A percentile compares a stretch with the other conserved stretches of the same genome.
Evolutionary conservation across 2,113 vertebrate genomes (phyloP).

Genomic region (Stigmatopora nigra): DNA sequence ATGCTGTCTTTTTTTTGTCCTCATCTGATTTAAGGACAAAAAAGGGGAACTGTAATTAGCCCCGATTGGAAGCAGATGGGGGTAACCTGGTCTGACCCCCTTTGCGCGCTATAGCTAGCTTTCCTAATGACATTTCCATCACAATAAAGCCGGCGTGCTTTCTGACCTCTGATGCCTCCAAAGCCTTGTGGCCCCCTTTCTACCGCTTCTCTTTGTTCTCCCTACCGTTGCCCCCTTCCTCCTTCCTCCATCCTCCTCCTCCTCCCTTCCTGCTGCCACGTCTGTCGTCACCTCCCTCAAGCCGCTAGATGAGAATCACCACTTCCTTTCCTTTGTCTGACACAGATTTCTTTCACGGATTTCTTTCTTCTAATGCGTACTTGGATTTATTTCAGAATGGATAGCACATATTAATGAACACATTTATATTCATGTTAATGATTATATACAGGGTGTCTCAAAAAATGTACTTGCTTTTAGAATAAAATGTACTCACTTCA

Average conservation of each 20-base stretch:
- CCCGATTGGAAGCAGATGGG: slow-evolving; percentile 74
- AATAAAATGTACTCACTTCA: too few species aligned
- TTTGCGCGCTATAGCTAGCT: slow-evolving; percentile 51
- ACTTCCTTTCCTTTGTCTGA: slow-evolving; percentile 40
- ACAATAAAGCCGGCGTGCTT: slow-evolving; percentile 76
- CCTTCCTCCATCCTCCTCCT: slow-evolving; percentile 37
- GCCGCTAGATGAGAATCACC: slow-evolving; percentile 31
- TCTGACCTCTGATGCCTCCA: slow-evolving; percentile 71
- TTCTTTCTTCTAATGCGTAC: too few species aligned
- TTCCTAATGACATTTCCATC: slow-evolving; percentile 76
- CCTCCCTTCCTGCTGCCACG: slow-evolving; percentile 59
- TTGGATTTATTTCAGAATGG: too few species aligned
- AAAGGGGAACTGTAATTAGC: slow-evolving; percentile 73
- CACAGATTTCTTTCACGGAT: not conserved
- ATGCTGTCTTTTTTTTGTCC: slow-evolving; percentile 24
- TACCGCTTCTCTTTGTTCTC: slow-evolving; percentile 39
- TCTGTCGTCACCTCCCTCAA: slow-evolving; percentile 38
- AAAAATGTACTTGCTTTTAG: too few species aligned
- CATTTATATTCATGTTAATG: too few species aligned
- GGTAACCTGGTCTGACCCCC: slow-evolving; percentile 71
- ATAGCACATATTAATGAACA: too few species aligned
- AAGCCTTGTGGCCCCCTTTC: slow-evolving; percentile 44
- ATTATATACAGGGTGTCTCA: too few species aligned
- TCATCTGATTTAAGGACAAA: slow-evolving; percentile 65
- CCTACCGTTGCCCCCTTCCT: slow-evolving; percentile 34